Conservation (phyloP, 2,888 invertebrate genomes). For the Melangyna quadrimaculata region DNA sequence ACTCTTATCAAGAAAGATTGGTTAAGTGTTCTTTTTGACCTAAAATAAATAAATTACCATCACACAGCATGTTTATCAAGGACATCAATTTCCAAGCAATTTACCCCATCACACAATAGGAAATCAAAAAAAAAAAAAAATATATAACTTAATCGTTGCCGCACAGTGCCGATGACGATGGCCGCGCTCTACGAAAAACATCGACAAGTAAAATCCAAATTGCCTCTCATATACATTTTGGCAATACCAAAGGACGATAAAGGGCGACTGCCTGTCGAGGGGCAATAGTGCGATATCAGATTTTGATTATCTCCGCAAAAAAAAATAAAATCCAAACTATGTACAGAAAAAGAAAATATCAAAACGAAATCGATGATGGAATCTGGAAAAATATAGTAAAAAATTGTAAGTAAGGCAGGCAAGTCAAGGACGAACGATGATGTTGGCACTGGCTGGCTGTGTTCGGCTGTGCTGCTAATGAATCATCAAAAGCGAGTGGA, state of each 20-base stretch:
- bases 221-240: not conserved
- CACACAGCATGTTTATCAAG: not conserved
- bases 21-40: not conserved
- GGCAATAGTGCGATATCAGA: not conserved
- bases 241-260: constrained; percentile 5
- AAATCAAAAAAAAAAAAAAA: constrained; percentile 16
- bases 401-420: not conserved
- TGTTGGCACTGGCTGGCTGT: not conserved
- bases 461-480: constrained; percentile 7
- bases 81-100: constrained; percentile 25
- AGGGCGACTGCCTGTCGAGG: constrained; percentile 18
- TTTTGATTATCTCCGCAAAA: constrained; percentile 4
- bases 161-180: too few relatives aligned
- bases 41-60: not conserved
- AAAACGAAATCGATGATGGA: constrained; percentile 19
- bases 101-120: not conserved
- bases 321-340: not conserved
- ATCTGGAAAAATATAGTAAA: not conserved
- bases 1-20: not conserved
- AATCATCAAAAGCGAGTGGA: constrained; percentile 17
- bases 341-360: not conserved
- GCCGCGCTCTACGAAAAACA: not conserved
- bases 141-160: constrained; percentile 11
- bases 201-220: constrained; percentile 22
- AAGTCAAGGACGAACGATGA: constrained; percentile 27